These are phyloP conservation scores for Cryptomyrus ogoouensis DNA, from an alignment of 2,113 vertebrate genomes.

Conservation along the genomic window DNA sequence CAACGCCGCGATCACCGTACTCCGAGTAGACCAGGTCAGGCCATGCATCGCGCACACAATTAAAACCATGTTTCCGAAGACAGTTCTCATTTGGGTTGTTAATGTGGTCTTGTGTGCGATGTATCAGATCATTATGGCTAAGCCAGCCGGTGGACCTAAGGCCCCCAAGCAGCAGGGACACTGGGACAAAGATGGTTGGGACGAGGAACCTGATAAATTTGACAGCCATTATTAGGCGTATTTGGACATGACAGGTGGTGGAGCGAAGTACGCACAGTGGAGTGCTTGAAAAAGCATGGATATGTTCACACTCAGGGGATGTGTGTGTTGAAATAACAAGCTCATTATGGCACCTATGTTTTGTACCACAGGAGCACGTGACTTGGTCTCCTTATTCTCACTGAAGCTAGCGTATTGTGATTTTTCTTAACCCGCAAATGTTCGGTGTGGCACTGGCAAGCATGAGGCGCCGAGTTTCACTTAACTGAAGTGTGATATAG, in stretches of 20 bases:
- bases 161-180: conserved; percentile 80
- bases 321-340: conserved; percentile 1
- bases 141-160: conserved; percentile 82
- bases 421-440: background rate
- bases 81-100: background rate
- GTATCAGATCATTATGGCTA: conserved; percentile 90
- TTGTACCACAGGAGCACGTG: background rate
- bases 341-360: conserved; percentile 28
- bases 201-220: conserved; percentile 72
- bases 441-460: background rate
- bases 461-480: background rate
- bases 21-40: conserved; percentile 92
- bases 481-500: background rate
- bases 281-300: conserved; percentile 24
- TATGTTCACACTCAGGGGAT: conserved; percentile 22
- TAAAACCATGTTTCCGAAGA: background rate
- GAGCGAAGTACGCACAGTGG: background rate
- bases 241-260: conserved; percentile 18
- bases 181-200: conserved; percentile 86
- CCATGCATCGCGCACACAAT: background rate
- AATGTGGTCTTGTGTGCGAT: conserved; percentile 41
- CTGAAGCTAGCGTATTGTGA: background rate
- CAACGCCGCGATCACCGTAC: conserved; percentile 86
- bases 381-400: background rate
- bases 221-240: conserved; percentile 64